Evolutionary conservation across 2,797 vertebrate species (phyloP).

Genomic region (Scolopax rusticola): DNA sequence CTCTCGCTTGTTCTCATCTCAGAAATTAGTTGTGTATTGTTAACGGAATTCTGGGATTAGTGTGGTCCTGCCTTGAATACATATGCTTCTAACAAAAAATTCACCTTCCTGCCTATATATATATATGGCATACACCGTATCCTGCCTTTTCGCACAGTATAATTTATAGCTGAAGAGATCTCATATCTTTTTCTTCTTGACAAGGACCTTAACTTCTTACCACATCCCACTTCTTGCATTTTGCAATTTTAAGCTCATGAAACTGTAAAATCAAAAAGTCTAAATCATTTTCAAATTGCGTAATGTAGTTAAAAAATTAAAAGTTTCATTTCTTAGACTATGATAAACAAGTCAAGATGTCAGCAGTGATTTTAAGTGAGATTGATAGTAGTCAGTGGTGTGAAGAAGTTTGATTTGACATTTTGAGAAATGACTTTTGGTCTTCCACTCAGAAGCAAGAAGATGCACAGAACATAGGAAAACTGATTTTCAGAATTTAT

Average conservation of each 20-base stretch:
- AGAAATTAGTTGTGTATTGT: not conserved
- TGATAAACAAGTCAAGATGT: slow-evolving; percentile 42
- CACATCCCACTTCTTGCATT: fast-evolving
- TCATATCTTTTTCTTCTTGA: not conserved
- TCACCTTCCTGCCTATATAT: not conserved
- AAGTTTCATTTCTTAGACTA: not conserved
- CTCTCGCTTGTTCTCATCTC: not conserved
- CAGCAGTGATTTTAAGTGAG: slow-evolving; percentile 31
- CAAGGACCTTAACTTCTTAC: not conserved
- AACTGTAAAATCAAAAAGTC: not conserved
- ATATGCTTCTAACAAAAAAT: not conserved
- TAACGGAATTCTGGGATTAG: not conserved
- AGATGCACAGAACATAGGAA: not conserved
- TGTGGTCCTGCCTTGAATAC: not conserved
- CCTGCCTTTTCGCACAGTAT: not conserved
- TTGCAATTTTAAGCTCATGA: not conserved
- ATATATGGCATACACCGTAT: fast-evolving
- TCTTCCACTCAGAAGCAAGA: not conserved
- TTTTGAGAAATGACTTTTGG: slow-evolving; percentile 35
- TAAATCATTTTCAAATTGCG: not conserved
- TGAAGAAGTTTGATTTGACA: slow-evolving; percentile 38
- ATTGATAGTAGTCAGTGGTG: slow-evolving; percentile 20
- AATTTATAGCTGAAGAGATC: not conserved
- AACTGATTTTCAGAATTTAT: slow-evolving; percentile 6
- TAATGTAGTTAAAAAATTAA: slow-evolving; percentile 10